A percentile compares a stretch with the other conserved stretches of the same genome.
Conservation (phyloP, 37 sponge, comb jelly and placozoan genomes). For the Axinella damicornis region DNA sequence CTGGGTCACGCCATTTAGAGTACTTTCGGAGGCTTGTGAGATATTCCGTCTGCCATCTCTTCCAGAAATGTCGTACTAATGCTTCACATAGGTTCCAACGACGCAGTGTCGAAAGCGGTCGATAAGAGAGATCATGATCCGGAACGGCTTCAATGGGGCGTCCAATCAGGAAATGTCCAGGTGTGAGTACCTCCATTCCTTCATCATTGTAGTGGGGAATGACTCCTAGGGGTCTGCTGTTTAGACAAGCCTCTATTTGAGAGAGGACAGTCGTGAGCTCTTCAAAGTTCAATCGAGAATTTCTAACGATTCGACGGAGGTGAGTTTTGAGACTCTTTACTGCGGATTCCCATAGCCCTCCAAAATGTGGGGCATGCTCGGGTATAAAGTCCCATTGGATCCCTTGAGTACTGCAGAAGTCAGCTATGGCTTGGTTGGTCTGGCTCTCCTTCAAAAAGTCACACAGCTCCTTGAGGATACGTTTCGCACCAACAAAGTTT, state of each 20-base stretch:
- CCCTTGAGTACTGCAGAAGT: conserved; percentile 42
- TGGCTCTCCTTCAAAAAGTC: conserved; percentile 8
- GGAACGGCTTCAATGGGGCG: conserved; percentile 9
- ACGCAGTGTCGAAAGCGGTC: background rate
- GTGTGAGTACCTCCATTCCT: conserved; percentile 30
- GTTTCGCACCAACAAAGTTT: conserved; percentile 43
- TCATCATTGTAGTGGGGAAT: conserved; percentile 19
- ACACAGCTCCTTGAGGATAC: conserved; percentile 35
- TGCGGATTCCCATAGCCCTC: conserved; percentile 37
- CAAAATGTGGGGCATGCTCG: conserved; percentile 42
- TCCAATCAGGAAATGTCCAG: conserved; percentile 47
- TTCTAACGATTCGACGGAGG: conserved; percentile 1
- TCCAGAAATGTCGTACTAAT: conserved; percentile 29
- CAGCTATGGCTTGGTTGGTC: conserved; percentile 16
- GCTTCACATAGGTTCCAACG: conserved; percentile 26
- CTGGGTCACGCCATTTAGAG: conserved; percentile 5
- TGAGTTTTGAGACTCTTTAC: conserved; percentile 26
- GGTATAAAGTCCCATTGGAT: conserved; percentile 48
- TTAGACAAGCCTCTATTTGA: conserved; percentile 40
- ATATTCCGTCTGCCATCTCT: conserved; percentile 32
- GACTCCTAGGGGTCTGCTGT: conserved; percentile 29
- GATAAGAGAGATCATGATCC: background rate
- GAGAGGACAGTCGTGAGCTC: conserved; percentile 35
- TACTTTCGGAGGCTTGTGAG: background rate
- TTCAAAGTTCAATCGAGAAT: conserved; percentile 26